Conservation (phyloP, 2,797 vertebrate genomes). For the Protosalanx chinensis region DNA sequence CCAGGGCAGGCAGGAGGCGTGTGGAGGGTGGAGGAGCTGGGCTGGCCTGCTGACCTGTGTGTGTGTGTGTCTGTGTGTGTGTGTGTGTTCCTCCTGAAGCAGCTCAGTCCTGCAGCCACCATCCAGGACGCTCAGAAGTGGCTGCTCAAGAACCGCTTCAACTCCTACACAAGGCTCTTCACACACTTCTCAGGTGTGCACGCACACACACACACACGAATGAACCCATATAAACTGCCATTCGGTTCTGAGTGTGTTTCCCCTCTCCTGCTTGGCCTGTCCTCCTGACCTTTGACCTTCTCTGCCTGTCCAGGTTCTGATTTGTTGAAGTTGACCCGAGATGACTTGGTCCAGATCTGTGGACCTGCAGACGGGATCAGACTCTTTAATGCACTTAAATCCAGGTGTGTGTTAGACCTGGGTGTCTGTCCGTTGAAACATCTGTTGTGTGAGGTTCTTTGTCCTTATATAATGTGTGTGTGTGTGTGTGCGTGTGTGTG, state of each 20-base stretch:
- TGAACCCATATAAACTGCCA: neutral
- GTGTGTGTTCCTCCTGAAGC: constrained; percentile 60
- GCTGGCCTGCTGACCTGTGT: neutral
- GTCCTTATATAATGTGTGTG: neutral
- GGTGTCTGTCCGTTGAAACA: neutral
- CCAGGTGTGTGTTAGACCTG: constrained; percentile 73
- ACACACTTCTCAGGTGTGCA: constrained; percentile 89
- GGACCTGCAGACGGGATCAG: constrained; percentile 93
- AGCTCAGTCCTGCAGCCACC: constrained; percentile 86
- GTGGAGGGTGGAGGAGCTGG: too few relatives aligned
- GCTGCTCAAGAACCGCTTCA: constrained; percentile 90
- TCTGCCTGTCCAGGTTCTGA: constrained; percentile 80
- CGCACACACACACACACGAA: neutral
- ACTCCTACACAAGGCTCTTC: constrained; percentile 84
- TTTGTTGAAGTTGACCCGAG: constrained; percentile 91
- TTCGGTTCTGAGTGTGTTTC: neutral
- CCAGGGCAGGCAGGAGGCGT: neutral
- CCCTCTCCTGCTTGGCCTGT: neutral
- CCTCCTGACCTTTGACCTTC: neutral
- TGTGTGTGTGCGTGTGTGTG: neutral
- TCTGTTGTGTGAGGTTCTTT: neutral
- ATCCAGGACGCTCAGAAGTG: constrained; percentile 91
- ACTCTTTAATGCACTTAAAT: constrained; percentile 92
- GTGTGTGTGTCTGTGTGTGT: neutral
- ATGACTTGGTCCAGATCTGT: constrained; percentile 93